These are phyloP conservation scores for Podabrus alpinus DNA, from an alignment of 2,888 invertebrate species.

Conservation along the genomic window DNA sequence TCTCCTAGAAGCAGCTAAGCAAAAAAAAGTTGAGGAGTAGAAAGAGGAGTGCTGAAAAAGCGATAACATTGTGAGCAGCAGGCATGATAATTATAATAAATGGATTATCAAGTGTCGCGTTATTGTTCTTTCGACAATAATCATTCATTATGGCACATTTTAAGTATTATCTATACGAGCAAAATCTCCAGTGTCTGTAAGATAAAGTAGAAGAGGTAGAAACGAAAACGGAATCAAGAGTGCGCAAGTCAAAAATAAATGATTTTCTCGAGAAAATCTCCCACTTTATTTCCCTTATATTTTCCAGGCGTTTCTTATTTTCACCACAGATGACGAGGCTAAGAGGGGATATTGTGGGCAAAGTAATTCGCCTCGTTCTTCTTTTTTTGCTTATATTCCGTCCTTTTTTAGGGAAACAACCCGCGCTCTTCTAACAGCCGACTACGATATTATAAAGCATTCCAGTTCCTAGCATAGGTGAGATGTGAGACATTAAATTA, in stretches of 20 bases:
- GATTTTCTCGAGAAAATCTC: constrained; percentile 53
- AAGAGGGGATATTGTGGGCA: constrained; percentile 29
- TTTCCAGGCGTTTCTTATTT: constrained; percentile 46
- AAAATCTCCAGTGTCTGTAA: constrained; percentile 24
- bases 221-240: constrained; percentile 32
- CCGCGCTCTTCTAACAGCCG: background rate
- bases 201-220: constrained; percentile 26
- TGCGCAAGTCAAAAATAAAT: constrained; percentile 55
- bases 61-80: background rate
- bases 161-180: constrained; percentile 20
- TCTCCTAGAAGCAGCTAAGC: background rate
- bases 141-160: constrained; percentile 17
- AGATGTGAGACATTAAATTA: constrained; percentile 30
- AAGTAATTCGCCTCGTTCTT: constrained; percentile 31
- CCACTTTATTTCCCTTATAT: constrained; percentile 51
- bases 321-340: constrained; percentile 25
- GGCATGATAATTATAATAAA: background rate
- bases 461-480: constrained; percentile 27
- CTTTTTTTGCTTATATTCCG: constrained; percentile 23
- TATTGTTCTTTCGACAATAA: constrained; percentile 4
- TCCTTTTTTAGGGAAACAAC: constrained; percentile 12
- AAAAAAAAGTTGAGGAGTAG: background rate
- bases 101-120: constrained; percentile 3
- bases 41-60: background rate
- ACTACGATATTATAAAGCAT: constrained; percentile 17